These are phyloP conservation scores for Drosophila miranda DNA, from an alignment of 1,140 invertebrate species.

Conservation along the genomic window DNA sequence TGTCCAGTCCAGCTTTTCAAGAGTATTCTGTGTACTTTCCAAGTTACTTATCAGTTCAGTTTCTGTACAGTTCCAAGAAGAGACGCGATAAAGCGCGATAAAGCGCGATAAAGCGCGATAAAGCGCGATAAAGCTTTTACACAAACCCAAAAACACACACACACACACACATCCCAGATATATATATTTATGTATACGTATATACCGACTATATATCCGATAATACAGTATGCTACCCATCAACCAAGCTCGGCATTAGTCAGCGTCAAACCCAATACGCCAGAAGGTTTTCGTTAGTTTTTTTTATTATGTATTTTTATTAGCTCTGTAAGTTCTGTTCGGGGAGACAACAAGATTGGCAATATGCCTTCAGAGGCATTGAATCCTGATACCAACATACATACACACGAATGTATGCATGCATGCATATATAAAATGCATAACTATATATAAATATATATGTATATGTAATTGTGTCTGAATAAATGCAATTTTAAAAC, in stretches of 20 bases:
- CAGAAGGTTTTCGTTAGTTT: constrained; percentile 39
- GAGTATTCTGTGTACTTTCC: constrained; percentile 30
- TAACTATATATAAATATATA: constrained; percentile 20
- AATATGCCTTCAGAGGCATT: constrained; percentile 71
- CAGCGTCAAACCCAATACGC: constrained; percentile 7
- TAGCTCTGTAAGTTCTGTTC: constrained; percentile 64
- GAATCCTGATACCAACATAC: constrained; percentile 58
- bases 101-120: constrained; percentile 21
- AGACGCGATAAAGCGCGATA: constrained; percentile 16
- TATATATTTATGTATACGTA: constrained; percentile 36
- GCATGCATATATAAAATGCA: constrained; percentile 36
- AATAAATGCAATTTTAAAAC: constrained; percentile 54
- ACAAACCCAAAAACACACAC: not conserved
- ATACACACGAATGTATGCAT: constrained; percentile 32
- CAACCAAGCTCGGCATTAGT: constrained; percentile 3
- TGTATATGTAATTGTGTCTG: constrained; percentile 30
- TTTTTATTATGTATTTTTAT: constrained; percentile 34
- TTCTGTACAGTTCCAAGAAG: constrained; percentile 32
- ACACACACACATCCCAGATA: constrained; percentile 10
- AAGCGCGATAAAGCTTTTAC: constrained; percentile 14
- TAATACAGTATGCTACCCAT: constrained; percentile 16
- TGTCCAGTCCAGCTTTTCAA: constrained; percentile 23
- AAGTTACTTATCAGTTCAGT: constrained; percentile 35
- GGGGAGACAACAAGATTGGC: constrained; percentile 37
- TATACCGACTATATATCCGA: constrained; percentile 12